Conservation (phyloP, 2,888 invertebrate species). For the Himalopsyche tibetana region DNA sequence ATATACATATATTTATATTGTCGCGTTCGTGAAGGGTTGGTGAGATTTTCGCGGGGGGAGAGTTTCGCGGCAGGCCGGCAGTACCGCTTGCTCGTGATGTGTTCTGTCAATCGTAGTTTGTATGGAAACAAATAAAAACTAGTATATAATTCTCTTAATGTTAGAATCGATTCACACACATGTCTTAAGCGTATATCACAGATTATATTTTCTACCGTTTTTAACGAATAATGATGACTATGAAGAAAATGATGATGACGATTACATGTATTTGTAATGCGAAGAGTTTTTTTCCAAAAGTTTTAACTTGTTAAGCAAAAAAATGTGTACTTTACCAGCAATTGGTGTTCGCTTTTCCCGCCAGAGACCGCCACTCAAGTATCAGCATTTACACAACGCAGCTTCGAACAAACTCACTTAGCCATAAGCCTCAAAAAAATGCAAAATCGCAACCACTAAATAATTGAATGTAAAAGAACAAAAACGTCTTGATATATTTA, state of each 20-base stretch:
- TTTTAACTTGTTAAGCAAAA: conserved; percentile 7
- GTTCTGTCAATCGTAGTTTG: conserved; percentile 60
- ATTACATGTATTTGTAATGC: not conserved
- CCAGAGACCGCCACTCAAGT: conserved; percentile 7
- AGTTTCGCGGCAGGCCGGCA: conserved; percentile 28
- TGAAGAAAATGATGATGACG: not conserved
- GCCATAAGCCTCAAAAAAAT: not conserved
- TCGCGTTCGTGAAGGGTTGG: not conserved
- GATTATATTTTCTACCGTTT: conserved; percentile 60
- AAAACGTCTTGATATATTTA: too few relatives aligned
- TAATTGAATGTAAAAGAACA: too few relatives aligned
- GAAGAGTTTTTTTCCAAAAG: conserved; percentile 21
- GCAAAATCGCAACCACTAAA: not conserved
- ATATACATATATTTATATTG: conserved; percentile 30
- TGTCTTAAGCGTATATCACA: conserved; percentile 51
- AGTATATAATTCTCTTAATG: conserved; percentile 51
- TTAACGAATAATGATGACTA: conserved; percentile 44
- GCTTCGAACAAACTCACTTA: not conserved
- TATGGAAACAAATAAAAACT: conserved; percentile 49
- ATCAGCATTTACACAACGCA: conserved; percentile 34
- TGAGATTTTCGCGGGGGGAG: conserved; percentile 20
- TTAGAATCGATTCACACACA: conserved; percentile 52
- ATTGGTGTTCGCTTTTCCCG: conserved; percentile 23
- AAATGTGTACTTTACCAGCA: conserved; percentile 5
- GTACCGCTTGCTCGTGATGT: conserved; percentile 55